Conservation (phyloP, 2,888 invertebrate species). For the Eurytoma adleriae region DNA sequence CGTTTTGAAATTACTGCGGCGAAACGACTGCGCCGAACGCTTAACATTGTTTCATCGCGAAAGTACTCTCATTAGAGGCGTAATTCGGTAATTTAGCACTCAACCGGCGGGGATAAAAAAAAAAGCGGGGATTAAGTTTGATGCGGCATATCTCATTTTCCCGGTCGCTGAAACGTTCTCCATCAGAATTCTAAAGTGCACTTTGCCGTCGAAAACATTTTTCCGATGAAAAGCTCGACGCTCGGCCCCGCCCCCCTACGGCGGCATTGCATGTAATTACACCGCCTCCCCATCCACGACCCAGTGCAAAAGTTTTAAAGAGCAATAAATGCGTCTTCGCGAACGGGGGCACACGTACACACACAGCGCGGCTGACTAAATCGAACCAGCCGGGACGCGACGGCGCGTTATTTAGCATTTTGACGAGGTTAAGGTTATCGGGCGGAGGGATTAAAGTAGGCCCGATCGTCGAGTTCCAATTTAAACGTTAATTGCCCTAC, state of each 20-base stretch:
- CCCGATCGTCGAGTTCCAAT: no score
- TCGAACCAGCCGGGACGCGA: no score
- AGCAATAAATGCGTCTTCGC: no score
- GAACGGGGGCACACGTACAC: no score
- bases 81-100: conserved; percentile 43
- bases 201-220: conserved; percentile 12
- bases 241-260: neutral
- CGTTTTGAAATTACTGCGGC: no score
- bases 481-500: neutral
- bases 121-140: conserved; percentile 3
- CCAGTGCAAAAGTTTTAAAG: no score
- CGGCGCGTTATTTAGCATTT: no score
- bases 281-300: no score
- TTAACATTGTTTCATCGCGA: conserved; percentile 3
- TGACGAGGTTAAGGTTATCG: no score
- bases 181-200: conserved; percentile 42
- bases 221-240: neutral
- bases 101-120: neutral
- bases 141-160: conserved; percentile 19
- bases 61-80: conserved; percentile 29
- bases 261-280: no score
- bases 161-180: conserved; percentile 15
- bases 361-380: no score
- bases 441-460: no score
- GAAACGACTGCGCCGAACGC: neutral